Base-by-base conservation (phyloP, 2,113 vertebrate genomes). In the Boleophthalmus pectinirostris region DNA sequence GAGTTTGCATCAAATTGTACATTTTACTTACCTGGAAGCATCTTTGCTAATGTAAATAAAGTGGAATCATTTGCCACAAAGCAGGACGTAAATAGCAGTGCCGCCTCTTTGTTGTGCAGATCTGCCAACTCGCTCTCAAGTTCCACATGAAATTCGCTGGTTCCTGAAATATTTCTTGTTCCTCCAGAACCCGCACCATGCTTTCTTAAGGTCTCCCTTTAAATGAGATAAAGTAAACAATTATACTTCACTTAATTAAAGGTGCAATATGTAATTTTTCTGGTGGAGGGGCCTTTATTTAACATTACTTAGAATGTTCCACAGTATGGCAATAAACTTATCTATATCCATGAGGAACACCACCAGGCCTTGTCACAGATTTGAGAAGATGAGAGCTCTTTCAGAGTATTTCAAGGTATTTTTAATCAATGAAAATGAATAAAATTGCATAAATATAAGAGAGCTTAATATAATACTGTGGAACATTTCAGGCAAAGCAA, bases 41-140 rank as follows among this genome's bases (percentile, higher is more conserved):
- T 97, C 88, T 94, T 96, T 69, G 96, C 96, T 86, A 98, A 81
- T 15, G 96, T 97, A 84, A 97, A 98, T 70, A 98, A 93, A 0
- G 96, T 97, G 0, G 96, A 98, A 86, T 98, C 96, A 15, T 98
- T 98, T 63, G 96, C 96, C 71, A 98, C 96, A 61, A 98, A 98
- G 80, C 96, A 98, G 0, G 96, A 97, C 0, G 96, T 96, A 79
- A 98, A 98, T 46, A 98, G 72, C 56, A 98, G 88, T 0, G 96
- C 96, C 0, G 96, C 95, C 18, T 98, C 96, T 71, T 98, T 98
- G 68, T 92, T 87, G 3, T 98, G 96, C 20, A 98, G 95, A 79
- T 97, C 96, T 2, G 96, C 95, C 23, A 98, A 90, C 75, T 97
- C 96, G 63, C 80, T 85, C 75, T 97, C 96, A 63, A 98, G 92